phyloP scores from a whole-genome alignment of 2,888 invertebrate genomes.

The Amblyteles armatorius region DNA sequence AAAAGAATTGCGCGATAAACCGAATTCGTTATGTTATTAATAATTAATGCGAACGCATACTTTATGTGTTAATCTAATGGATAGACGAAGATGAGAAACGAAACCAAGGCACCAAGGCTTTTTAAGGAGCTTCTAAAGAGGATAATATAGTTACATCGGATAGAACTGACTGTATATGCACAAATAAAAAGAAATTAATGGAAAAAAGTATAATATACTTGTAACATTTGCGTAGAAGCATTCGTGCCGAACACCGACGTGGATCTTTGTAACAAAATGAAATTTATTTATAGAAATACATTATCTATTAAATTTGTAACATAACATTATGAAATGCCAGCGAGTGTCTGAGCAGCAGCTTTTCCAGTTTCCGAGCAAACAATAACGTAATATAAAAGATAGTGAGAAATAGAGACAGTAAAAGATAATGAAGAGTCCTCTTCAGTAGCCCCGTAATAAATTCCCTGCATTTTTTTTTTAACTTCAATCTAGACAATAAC shows the following conservation, averaged over 20 bases:
- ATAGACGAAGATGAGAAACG: conserved; percentile 53
- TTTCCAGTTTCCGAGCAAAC: conserved; percentile 74
- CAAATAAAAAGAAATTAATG: conserved; percentile 32
- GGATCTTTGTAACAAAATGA: conserved; percentile 80
- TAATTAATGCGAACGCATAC: conserved; percentile 34
- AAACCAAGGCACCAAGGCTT: conserved; percentile 68
- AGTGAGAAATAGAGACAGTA: conserved; percentile 51
- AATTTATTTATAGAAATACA: conserved; percentile 81
- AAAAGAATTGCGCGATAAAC: conserved; percentile 12
- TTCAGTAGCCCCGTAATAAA: conserved; percentile 75
- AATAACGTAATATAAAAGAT: conserved; percentile 70
- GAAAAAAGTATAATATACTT: conserved; percentile 28
- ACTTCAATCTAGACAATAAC: conserved; percentile 77
- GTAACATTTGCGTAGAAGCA: conserved; percentile 53
- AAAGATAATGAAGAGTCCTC: conserved; percentile 66
- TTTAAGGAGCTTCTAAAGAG: conserved; percentile 70
- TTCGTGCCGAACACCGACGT: conserved; percentile 69
- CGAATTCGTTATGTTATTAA: conserved; percentile 40
- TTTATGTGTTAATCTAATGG: conserved; percentile 34
- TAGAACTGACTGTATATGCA: conserved; percentile 33
- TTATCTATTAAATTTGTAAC: conserved; percentile 77
- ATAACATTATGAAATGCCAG: conserved; percentile 72
- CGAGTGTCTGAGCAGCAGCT: conserved; percentile 70
- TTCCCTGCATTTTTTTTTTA: conserved; percentile 72
- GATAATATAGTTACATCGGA: conserved; percentile 55